A percentile compares a stretch with the other conserved stretches of the same genome.
Evolutionary conservation across 2,113 vertebrate species (phyloP).

Genomic region (Abramis brama): DNA sequence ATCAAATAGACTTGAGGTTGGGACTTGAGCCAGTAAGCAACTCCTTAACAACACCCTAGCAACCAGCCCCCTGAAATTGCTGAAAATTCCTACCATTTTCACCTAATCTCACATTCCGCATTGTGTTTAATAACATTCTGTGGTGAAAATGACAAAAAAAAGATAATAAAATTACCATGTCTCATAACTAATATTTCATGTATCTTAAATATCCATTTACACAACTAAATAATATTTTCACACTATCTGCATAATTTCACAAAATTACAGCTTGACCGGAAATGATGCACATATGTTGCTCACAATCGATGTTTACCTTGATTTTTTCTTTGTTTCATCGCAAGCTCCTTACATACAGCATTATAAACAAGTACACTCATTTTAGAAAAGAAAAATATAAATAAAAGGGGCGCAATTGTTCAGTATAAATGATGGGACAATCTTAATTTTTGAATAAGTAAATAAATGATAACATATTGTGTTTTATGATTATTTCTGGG

Average conservation of each 20-base stretch:
- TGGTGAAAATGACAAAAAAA: not conserved
- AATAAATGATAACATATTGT: not conserved
- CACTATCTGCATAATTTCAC: not conserved
- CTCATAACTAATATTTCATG: not conserved
- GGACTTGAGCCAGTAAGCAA: not conserved
- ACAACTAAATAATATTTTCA: not conserved
- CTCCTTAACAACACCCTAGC: not conserved
- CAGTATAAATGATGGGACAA: not conserved
- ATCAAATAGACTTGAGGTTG: not conserved
- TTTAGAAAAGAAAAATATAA: too few relatives aligned
- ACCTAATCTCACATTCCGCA: not conserved
- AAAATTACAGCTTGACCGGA: not conserved
- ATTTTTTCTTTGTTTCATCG: not conserved
- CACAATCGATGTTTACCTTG: not conserved
- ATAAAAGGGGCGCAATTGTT: too few relatives aligned
- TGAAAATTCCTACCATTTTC: not conserved
- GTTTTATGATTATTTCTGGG: not conserved
- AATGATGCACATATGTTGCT: not conserved
- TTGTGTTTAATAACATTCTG: not conserved
- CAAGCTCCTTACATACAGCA: not conserved
- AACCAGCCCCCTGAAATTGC: not conserved
- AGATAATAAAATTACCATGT: not conserved
- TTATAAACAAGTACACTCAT: not conserved
- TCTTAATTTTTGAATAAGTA: not conserved
- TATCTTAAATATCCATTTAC: not conserved